Base-by-base conservation (phyloP, 2,888 invertebrate species). In the Drosophila colorata region DNA sequence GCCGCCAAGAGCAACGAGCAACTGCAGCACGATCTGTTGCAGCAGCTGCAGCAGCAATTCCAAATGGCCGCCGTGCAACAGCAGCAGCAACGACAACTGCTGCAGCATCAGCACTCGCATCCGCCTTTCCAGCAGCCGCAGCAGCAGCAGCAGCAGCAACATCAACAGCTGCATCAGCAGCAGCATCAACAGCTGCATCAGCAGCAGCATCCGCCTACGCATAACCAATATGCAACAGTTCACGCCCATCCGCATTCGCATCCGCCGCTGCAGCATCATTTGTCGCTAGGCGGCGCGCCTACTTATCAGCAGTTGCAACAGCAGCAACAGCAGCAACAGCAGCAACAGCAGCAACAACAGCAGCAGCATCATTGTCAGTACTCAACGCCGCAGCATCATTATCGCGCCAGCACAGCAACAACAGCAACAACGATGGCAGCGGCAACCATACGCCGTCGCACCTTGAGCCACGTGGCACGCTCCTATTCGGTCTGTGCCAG, bases 281-380 rank as follows among this genome's bases (percentile, higher is more conserved):
- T 88, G 74, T 90, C 91, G 72, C 93, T 93, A 92, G 93, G 92
- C 90, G 93, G 93, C 73, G 57, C 76, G 63, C 78, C 79, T 11
- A 55, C 74, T 46, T 88, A 74, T 70, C 80, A 71, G 59, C 80
- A 60, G 14, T 48, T 59, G 44, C 78, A 66, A 9, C 44, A 56
- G 23, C 66, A 51, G 13, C 74, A 31, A 18, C 65, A 63, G 46
- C 79, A 69, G 37, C 73, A 52, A 14, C 70, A 48, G 20, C 75
- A 49, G 28, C 40, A 25, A 40, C 16, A 18, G 31, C 60, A 31
- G 11, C 31, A 31, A 3, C 18, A 4, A 8, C 49, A 33, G 31
- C 41, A 28, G 47, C 18, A 20, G 33, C 61, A 81, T 38, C 87
- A 79, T 67, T 82, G 80, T 47, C 89, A 90, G 67, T 90, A 87